phyloP scores from a whole-genome alignment of 2,888 invertebrate genomes.

The Gryllus longicercus region DNA sequence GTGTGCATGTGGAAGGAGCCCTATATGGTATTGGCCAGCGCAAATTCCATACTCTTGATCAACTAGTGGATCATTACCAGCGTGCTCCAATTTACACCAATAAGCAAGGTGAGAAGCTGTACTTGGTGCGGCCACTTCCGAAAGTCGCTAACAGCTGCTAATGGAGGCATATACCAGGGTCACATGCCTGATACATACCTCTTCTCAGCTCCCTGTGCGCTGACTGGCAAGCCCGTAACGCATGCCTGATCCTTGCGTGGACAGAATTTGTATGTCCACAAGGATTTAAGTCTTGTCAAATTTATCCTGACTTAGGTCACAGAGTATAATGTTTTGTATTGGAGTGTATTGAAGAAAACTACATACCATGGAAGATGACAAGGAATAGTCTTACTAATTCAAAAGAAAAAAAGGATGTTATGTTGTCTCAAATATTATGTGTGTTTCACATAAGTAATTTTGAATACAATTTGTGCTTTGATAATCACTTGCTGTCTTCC shows the following conservation, averaged over 20 bases:
- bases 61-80: conserved; percentile 97
- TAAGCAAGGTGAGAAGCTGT: conserved; percentile 95
- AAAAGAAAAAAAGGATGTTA: neutral
- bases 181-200: neutral
- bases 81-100: conserved; percentile 98
- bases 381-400: neutral
- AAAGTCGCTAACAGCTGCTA: conserved; percentile 45
- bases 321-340: neutral
- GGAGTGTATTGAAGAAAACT: neutral
- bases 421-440: neutral
- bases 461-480: too few species aligned
- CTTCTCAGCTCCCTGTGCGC: neutral
- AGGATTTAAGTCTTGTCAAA: neutral
- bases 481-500: too few species aligned
- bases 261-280: neutral
- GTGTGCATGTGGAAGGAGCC: conserved; percentile 90
- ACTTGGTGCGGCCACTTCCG: conserved; percentile 90
- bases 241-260: neutral
- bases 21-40: conserved; percentile 97
- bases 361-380: neutral
- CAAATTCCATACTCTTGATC: conserved; percentile 92
- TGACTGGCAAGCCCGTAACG: neutral
- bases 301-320: neutral
- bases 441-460: too few species aligned
- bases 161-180: conserved; percentile 11